These are phyloP conservation scores for Mythimna lalbum DNA, from an alignment of 2,888 invertebrate genomes.

Conservation along the genomic window DNA sequence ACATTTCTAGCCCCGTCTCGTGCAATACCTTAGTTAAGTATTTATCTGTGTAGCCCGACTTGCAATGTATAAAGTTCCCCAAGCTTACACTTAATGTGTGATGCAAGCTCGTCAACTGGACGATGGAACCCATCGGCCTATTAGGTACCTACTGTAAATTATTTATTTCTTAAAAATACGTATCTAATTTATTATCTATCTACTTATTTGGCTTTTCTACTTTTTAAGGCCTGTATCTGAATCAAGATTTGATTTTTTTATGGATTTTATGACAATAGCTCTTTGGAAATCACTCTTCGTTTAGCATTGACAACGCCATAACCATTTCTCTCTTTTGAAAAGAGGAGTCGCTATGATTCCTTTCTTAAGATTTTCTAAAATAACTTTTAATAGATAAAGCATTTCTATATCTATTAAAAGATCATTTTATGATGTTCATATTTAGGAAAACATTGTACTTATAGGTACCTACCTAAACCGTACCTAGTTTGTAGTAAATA, in stretches of 20 bases:
- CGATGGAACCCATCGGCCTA: conserved; percentile 14
- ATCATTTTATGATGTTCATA: neutral
- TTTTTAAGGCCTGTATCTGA: too few species aligned
- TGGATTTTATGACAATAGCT: neutral
- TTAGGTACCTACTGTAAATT: neutral
- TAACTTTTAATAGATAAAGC: too few species aligned
- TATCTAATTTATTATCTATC: too few species aligned
- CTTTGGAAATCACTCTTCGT: neutral
- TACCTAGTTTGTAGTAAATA: conserved; percentile 7
- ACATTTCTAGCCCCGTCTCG: conserved; percentile 86
- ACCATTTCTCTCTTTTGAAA: too few species aligned
- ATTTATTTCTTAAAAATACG: neutral
- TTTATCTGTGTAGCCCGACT: conserved; percentile 87
- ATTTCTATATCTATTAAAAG: neutral
- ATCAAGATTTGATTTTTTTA: neutral
- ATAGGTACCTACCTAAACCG: neutral
- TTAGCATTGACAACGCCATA: too few species aligned
- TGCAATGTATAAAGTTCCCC: conserved; percentile 84
- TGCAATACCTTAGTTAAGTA: conserved; percentile 90
- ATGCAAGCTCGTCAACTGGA: conserved; percentile 32
- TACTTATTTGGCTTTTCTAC: too few species aligned
- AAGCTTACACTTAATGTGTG: conserved; percentile 53
- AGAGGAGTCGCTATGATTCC: too few species aligned
- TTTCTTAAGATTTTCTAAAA: too few species aligned
- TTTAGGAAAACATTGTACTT: conserved; percentile 27